These are phyloP conservation scores for Colossoma macropomum DNA, from an alignment of 2,113 vertebrate genomes.

Conservation along the genomic window DNA sequence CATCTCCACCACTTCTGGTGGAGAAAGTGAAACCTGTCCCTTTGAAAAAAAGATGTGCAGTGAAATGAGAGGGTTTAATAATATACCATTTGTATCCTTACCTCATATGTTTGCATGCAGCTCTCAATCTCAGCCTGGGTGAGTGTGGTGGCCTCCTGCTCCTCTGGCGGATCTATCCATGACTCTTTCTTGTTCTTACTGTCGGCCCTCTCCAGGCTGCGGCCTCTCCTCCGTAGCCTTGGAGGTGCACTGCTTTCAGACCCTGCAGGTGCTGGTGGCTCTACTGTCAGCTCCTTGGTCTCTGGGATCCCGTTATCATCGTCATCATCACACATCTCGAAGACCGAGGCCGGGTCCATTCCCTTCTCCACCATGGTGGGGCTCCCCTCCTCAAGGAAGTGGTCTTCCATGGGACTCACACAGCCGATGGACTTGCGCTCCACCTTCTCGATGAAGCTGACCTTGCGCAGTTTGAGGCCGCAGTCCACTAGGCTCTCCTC, in stretches of 20 bases:
- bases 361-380: slow-evolving; percentile 96
- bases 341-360: slow-evolving; percentile 85
- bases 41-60: not conserved
- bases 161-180: slow-evolving; percentile 93
- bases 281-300: slow-evolving; percentile 66
- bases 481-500: slow-evolving; percentile 88
- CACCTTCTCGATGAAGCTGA: slow-evolving; percentile 92
- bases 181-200: slow-evolving; percentile 80
- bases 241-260: slow-evolving; percentile 60
- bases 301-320: slow-evolving; percentile 82
- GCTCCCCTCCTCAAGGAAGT: slow-evolving; percentile 91
- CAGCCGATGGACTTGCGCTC: slow-evolving; percentile 73
- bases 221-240: slow-evolving; percentile 70
- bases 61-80: not conserved
- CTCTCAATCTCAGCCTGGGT: slow-evolving; percentile 96
- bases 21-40: too few species aligned
- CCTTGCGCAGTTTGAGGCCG: slow-evolving; percentile 90
- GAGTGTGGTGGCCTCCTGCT: slow-evolving; percentile 79
- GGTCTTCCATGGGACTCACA: slow-evolving; percentile 72
- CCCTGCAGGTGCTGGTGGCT: slow-evolving; percentile 40
- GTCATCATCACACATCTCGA: slow-evolving; percentile 88
- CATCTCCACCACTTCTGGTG: too few species aligned
- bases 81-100: slow-evolving; percentile 62
- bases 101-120: slow-evolving; percentile 95
- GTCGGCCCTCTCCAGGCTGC: slow-evolving; percentile 73